Conservation (phyloP, 2,797 vertebrate genomes). For the Sylvilagus floridanus region DNA sequence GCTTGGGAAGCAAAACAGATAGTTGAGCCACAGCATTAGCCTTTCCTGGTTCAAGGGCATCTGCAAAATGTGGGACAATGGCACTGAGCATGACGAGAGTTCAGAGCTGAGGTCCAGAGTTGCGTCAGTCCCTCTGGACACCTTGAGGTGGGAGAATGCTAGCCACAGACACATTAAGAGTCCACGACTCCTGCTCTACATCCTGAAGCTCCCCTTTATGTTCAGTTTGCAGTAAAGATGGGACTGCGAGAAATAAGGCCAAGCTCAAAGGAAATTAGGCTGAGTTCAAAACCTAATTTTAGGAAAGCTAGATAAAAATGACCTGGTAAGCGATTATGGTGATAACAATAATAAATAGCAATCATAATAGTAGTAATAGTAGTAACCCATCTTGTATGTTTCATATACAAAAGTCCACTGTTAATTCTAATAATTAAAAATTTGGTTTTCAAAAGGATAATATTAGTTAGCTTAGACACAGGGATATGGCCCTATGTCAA, state of each 20-base stretch:
- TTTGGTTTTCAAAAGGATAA: not conserved
- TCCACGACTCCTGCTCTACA: not conserved
- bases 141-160: not conserved
- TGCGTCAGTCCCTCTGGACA: not conserved
- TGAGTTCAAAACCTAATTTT: conserved; percentile 19
- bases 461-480: not conserved
- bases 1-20: not conserved
- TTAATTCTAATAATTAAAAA: conserved; percentile 38
- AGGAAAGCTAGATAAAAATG: not conserved
- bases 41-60: conserved; percentile 33
- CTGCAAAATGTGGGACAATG: conserved; percentile 19
- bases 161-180: rapidly evolving
- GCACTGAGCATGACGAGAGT: not conserved
- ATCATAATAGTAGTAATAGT: not conserved
- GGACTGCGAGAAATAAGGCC: not conserved
- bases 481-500: not conserved
- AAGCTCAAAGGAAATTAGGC: not conserved
- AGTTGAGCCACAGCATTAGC: conserved; percentile 37
- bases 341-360: not conserved
- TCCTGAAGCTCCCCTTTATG: not conserved
- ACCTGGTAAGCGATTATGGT: not conserved
- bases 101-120: not conserved
- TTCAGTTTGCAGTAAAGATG: not conserved
- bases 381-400: not conserved
- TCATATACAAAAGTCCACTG: not conserved